These are phyloP conservation scores for Temnothorax curvispinosus DNA, from an alignment of 1,140 invertebrate genomes.

Conservation along the genomic window DNA sequence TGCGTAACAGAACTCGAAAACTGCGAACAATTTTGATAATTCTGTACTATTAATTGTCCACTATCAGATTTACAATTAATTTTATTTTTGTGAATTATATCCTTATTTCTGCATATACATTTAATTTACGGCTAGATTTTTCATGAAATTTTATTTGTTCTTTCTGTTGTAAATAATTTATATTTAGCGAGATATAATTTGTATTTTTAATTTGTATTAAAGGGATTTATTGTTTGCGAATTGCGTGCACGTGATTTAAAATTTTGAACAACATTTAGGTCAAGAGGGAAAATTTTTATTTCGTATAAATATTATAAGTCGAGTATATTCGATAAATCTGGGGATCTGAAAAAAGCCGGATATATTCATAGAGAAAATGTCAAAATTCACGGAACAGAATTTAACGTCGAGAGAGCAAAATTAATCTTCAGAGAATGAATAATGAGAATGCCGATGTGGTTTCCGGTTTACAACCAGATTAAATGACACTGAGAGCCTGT, in stretches of 20 bases:
- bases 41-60: not conserved
- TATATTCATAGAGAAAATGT: not conserved
- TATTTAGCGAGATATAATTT: not conserved
- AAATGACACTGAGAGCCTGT: constrained; percentile 1
- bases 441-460: not conserved
- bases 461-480: constrained; percentile 23
- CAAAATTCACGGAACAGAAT: not conserved
- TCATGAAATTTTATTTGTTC: not conserved
- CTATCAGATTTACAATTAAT: constrained; percentile 3
- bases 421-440: constrained; percentile 6
- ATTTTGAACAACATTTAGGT: not conserved
- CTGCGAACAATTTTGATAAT: not conserved
- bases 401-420: not conserved
- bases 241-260: not conserved
- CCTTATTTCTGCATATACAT: too few relatives aligned
- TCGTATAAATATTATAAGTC: not conserved
- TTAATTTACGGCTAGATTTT: not conserved
- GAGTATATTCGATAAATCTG: not conserved
- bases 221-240: not conserved
- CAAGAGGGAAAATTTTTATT: not conserved
- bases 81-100: not conserved
- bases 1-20: not conserved
- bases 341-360: not conserved
- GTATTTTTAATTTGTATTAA: too few relatives aligned
- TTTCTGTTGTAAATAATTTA: not conserved